These are phyloP conservation scores for Nyctereutes procyonoides DNA, from an alignment of 2,113 vertebrate species.

Conservation along the genomic window DNA sequence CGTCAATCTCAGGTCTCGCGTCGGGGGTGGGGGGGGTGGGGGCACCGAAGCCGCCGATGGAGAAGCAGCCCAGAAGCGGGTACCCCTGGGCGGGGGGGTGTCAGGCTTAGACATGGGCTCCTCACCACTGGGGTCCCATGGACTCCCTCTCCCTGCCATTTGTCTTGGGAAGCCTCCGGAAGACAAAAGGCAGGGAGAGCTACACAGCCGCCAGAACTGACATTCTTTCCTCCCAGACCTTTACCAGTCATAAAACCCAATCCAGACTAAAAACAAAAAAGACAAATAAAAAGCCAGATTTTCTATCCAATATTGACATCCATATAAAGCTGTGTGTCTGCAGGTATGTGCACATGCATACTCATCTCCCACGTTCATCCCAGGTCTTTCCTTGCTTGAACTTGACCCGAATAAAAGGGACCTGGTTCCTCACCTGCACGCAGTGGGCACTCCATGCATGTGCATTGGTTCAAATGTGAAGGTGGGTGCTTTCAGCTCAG, in stretches of 20 bases:
- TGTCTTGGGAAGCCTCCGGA: slow-evolving; percentile 11
- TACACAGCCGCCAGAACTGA: slow-evolving; percentile 45
- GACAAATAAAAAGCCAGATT: slow-evolving; percentile 61
- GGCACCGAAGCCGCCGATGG: neutral
- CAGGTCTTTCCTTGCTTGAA: slow-evolving; percentile 29
- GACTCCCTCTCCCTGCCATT: slow-evolving; percentile 4
- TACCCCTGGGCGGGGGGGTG: neutral
- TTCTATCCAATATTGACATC: slow-evolving; percentile 26
- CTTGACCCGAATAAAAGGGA: neutral
- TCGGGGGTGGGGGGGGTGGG: slow-evolving; percentile 21
- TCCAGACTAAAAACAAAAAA: neutral
- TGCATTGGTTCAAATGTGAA: neutral
- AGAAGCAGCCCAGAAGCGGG: slow-evolving; percentile 1
- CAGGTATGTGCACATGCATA: neutral
- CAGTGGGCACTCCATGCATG: neutral
- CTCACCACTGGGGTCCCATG: neutral
- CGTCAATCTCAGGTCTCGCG: slow-evolving; percentile 89
- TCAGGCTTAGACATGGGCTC: neutral
- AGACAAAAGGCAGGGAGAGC: slow-evolving; percentile 49
- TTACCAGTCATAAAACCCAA: neutral
- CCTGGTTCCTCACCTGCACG: neutral
- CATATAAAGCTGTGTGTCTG: slow-evolving; percentile 2
- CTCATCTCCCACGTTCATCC: neutral
- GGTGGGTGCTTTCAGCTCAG: neutral
- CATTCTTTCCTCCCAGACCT: neutral